Conservation (phyloP, 2,113 vertebrate species). For the Miniopterus natalensis region DNA sequence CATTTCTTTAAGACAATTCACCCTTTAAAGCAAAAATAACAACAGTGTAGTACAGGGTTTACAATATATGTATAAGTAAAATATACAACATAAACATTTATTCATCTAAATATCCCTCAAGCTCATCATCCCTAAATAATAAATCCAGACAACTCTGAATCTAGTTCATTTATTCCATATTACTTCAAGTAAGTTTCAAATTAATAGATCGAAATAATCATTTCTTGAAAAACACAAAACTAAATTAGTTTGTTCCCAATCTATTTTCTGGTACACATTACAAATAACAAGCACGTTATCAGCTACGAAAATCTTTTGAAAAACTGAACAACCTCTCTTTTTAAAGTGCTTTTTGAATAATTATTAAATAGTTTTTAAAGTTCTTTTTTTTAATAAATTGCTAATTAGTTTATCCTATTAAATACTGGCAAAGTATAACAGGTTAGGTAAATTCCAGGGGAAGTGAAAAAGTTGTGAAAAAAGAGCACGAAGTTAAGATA, state of each 20-base stretch:
- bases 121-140: neutral
- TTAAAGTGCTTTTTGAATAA: neutral
- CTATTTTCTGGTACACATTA: neutral
- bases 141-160: neutral
- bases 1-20: neutral
- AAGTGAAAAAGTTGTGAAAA: neutral
- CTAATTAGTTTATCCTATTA: neutral
- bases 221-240: neutral
- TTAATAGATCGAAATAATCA: neutral
- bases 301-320: neutral
- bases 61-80: neutral
- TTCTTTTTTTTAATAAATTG: neutral
- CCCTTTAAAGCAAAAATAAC: neutral
- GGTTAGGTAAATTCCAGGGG: neutral
- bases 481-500: too few species aligned
- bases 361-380: neutral
- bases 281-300: neutral
- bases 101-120: neutral
- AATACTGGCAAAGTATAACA: neutral
- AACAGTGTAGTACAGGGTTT: neutral
- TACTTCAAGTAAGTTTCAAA: neutral
- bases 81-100: neutral
- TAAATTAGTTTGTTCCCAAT: neutral
- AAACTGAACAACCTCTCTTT: neutral
- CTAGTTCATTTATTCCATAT: neutral